A percentile compares a stretch with the other conserved stretches of the same genome.
These are phyloP conservation scores for Chloebia gouldiae DNA, from an alignment of 2,113 vertebrate genomes.

Conservation along the genomic window DNA sequence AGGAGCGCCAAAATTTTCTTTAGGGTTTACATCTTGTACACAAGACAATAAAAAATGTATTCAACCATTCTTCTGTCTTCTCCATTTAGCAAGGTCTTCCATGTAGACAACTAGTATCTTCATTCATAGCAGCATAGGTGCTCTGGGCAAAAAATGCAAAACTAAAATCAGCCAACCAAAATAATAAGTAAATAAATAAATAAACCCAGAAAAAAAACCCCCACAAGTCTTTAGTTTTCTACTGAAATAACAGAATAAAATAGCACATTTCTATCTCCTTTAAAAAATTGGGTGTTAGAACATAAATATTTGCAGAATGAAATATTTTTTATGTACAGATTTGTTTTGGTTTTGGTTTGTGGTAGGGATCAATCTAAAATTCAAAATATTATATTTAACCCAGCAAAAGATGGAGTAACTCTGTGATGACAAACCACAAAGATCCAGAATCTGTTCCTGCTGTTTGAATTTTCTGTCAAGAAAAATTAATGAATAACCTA, in stretches of 20 bases:
- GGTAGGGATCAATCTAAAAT: neutral
- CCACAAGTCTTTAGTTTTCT: neutral
- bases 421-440: neutral
- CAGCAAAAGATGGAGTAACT: neutral
- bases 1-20: neutral
- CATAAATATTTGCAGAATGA: neutral
- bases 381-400: neutral
- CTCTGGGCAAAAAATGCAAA: neutral
- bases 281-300: neutral
- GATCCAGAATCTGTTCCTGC: neutral
- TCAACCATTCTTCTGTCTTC: neutral
- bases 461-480: neutral
- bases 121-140: neutral
- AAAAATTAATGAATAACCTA: neutral
- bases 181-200: neutral
- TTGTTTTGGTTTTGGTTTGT: neutral
- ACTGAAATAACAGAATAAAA: neutral
- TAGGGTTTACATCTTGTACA: neutral
- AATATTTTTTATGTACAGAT: neutral
- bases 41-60: neutral
- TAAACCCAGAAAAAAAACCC: neutral
- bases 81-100: neutral
- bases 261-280: neutral
- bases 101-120: neutral
- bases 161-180: neutral